These are phyloP conservation scores for Anarrhichthys ocellatus DNA, from an alignment of 2,113 vertebrate genomes.

Conservation along the genomic window DNA sequence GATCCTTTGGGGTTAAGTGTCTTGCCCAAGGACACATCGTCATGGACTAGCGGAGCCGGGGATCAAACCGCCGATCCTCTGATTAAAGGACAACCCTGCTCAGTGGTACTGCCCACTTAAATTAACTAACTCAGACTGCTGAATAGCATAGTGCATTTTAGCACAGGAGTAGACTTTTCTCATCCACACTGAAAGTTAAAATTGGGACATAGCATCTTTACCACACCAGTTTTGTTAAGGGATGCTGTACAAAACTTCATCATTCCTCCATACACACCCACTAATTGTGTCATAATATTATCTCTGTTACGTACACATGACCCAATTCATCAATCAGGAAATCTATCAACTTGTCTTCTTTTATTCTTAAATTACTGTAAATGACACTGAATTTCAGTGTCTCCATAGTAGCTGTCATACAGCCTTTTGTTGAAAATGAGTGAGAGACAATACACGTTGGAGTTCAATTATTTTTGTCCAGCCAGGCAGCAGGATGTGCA, in stretches of 20 bases:
- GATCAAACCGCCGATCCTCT: neutral
- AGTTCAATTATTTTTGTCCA: conserved; percentile 56
- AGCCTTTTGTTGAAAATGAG: neutral
- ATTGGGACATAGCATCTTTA: neutral
- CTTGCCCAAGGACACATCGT: too few species aligned
- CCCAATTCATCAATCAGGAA: neutral
- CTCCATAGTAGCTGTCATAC: neutral
- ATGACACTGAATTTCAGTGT: neutral
- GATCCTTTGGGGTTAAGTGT: neutral
- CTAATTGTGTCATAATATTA: too few species aligned
- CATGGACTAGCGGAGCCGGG: neutral
- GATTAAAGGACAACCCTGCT: too few species aligned
- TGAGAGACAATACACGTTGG: conserved; percentile 45
- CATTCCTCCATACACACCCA: neutral
- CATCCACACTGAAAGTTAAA: neutral
- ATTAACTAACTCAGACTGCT: too few species aligned
- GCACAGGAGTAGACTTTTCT: too few species aligned
- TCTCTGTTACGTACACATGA: neutral
- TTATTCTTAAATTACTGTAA: neutral
- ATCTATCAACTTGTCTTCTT: neutral
- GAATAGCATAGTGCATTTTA: too few species aligned
- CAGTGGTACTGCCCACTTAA: too few species aligned
- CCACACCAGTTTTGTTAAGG: neutral
- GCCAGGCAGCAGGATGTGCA: conserved; percentile 74
- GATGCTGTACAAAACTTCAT: neutral